Conservation (phyloP, 2,113 vertebrate genomes). For the Colius striatus region DNA sequence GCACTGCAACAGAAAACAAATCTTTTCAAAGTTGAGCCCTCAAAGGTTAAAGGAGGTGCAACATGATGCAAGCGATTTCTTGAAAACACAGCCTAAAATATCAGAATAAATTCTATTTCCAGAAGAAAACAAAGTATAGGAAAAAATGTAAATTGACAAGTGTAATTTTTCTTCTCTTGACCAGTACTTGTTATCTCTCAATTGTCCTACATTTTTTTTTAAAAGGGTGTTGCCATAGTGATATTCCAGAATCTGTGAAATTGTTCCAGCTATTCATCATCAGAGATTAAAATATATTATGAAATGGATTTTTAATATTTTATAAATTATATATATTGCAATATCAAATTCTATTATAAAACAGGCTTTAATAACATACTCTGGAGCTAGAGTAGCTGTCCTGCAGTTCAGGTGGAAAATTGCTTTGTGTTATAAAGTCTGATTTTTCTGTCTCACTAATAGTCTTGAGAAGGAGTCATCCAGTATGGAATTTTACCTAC, state of each 20-base stretch:
- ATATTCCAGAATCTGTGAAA: conserved; percentile 48
- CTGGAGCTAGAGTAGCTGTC: conserved; percentile 27
- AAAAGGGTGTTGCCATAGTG: conserved; percentile 44
- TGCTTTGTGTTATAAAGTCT: conserved; percentile 35
- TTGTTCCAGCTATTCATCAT: conserved; percentile 64
- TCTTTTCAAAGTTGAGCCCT: background rate
- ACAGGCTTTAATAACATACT: conserved; percentile 61
- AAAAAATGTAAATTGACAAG: conserved; percentile 59
- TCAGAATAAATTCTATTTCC: conserved; percentile 15
- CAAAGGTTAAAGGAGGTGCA: conserved; percentile 56
- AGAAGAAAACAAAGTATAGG: conserved; percentile 50
- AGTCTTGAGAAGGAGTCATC: background rate
- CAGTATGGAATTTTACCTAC: conserved; percentile 28
- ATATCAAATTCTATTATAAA: conserved; percentile 65
- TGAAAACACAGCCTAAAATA: conserved; percentile 20
- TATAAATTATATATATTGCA: conserved; percentile 63
- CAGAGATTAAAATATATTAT: conserved; percentile 67
- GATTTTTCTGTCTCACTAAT: conserved; percentile 18
- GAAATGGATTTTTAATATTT: conserved; percentile 59
- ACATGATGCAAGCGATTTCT: background rate
- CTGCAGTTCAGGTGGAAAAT: conserved; percentile 16
- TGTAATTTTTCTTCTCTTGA: conserved; percentile 61
- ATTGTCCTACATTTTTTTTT: conserved; percentile 24
- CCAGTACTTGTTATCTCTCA: conserved; percentile 50
- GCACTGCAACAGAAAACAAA: conserved; percentile 10